phyloP scores from a whole-genome alignment of 2,113 vertebrate species.

The Apistogramma diplotaenia region DNA sequence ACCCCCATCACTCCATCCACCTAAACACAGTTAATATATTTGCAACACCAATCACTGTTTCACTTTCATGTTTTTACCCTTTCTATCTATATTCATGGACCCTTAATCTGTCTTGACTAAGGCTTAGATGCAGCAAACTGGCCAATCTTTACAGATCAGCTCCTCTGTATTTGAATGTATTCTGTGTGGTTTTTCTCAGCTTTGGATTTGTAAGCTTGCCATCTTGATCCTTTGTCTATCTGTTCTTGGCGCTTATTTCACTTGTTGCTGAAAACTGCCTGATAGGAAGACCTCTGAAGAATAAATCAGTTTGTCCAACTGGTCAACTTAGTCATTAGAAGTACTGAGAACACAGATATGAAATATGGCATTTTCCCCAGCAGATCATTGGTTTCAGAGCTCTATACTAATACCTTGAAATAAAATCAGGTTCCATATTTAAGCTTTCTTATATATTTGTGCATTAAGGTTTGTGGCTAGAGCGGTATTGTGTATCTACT shows the following conservation, averaged over 20 bases:
- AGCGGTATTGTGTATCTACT: neutral
- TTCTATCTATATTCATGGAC: constrained; percentile 5
- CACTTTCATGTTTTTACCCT: neutral
- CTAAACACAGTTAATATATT: constrained; percentile 30
- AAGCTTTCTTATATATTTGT: neutral
- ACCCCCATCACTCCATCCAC: constrained; percentile 8
- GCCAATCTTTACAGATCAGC: constrained; percentile 10
- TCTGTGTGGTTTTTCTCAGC: constrained; percentile 7
- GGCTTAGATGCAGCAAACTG: neutral
- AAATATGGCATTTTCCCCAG: neutral
- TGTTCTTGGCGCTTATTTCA: constrained; percentile 32
- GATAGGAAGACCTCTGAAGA: constrained; percentile 19
- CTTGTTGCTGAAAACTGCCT: constrained; percentile 43
- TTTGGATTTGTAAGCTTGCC: constrained; percentile 13
- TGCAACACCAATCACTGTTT: constrained; percentile 9
- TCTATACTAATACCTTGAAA: neutral
- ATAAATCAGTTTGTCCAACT: constrained; percentile 29
- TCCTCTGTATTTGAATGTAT: constrained; percentile 5
- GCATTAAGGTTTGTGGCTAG: neutral
- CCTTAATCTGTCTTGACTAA: constrained; percentile 33
- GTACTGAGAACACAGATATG: neutral
- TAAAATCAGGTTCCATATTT: neutral
- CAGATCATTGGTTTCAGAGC: neutral
- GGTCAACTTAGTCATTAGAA: constrained; percentile 26
- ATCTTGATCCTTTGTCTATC: constrained; percentile 36